Evolutionary conservation across 2,888 invertebrate genomes (phyloP), one percentile per base, ranked within the genome.

Genomic region (Petrolisthes cinctipes): DNA sequence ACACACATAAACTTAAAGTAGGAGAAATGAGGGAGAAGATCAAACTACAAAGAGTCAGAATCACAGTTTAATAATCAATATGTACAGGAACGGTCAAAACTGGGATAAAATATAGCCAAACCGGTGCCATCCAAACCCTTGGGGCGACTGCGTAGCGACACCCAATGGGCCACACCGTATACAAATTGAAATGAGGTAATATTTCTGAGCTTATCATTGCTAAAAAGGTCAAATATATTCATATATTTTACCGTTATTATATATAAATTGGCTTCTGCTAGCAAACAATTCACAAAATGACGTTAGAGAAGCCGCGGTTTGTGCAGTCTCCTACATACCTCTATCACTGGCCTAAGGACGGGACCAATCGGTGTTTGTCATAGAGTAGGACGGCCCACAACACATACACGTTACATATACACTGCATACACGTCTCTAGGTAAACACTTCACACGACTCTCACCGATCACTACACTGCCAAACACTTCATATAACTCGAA

Each of bases 21-120:
- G 37, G 37, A 37, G 0, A 37, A 37, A 37, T n/a, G 2, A 37
- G 37, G 37, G 37, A 71, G 14, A 20, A 71, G 7, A 71, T 80
- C 54, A 86, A 37, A 81, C 23, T 37, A 75, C 51, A 71, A 9
- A 20, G 51, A 54, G 78, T 86, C 83, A 86, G 86, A 86, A 86
- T 86, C 86, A 86, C 86, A 86, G 86, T 86, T 86, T 86, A 86
- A 86, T 86, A 57, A 86, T 86, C 78, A 68, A 61, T 86, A 86
- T 86, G 66, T 86, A 86, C 86, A 86, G 66, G 86, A 86, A 86
- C 86, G 71, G 82, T 86, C 86, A 86, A 86, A 83, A 86, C 66
- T 82, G 86, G 86, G 71, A 82, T 86, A 68, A 86, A 85, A 79
- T 85, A 85, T 83, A 86, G 83, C 82, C 83, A 78, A 86, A 82